These are phyloP conservation scores for Rhadina sibilatrix DNA, from an alignment of 2,113 vertebrate genomes.

Conservation along the genomic window DNA sequence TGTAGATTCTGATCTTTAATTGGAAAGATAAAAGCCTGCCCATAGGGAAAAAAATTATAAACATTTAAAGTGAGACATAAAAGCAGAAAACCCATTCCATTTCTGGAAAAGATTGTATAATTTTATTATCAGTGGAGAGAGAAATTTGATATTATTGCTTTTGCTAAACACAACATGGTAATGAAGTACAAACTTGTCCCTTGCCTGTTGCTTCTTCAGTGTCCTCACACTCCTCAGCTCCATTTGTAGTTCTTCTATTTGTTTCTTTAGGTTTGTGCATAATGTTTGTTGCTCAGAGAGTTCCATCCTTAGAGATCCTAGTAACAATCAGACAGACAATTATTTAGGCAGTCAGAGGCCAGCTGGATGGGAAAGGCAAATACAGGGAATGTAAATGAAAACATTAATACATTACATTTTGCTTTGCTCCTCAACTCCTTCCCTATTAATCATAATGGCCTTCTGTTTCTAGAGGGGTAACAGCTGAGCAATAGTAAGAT, in stretches of 20 bases:
- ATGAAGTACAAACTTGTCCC: not conserved
- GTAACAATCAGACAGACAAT: not conserved
- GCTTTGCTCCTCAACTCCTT: not conserved
- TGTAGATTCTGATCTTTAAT: not conserved
- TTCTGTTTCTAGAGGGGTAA: not conserved
- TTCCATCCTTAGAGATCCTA: conserved; percentile 87
- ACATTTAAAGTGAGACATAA: not conserved
- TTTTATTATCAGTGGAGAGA: not conserved
- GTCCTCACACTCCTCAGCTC: conserved; percentile 80
- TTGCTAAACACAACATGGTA: not conserved
- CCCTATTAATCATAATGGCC: not conserved
- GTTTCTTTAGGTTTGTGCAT: conserved; percentile 85
- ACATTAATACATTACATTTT: not conserved
- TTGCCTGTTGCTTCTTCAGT: conserved; percentile 80
- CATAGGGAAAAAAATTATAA: not conserved
- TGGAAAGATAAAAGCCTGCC: not conserved
- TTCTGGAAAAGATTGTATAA: not conserved
- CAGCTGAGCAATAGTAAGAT: not conserved
- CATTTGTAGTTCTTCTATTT: conserved; percentile 82
- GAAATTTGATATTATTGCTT: not conserved
- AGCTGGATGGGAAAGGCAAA: not conserved
- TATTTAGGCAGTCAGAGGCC: not conserved
- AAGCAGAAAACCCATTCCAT: not conserved
- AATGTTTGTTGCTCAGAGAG: conserved; percentile 82
- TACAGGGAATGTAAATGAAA: not conserved